phyloP scores from a whole-genome alignment of 1,140 invertebrate species.

The Drosophila kanapiae region DNA sequence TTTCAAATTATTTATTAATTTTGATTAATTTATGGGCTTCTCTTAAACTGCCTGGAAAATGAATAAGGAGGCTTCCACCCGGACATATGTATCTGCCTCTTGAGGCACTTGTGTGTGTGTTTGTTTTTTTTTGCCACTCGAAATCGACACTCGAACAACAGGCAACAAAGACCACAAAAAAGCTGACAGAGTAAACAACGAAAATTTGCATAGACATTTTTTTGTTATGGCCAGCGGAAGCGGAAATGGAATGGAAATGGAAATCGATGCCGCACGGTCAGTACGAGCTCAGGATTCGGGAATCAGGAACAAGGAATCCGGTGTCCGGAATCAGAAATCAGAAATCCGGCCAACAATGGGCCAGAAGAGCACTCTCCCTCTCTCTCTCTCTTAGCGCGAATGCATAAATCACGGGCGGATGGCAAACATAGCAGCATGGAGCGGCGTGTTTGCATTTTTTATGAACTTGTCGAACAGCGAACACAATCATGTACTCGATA shows the following conservation, averaged over 20 bases:
- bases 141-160: conserved; percentile 46
- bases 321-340: conserved; percentile 14
- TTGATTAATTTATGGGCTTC: neutral
- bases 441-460: conserved; percentile 77
- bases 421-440: conserved; percentile 58
- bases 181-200: conserved; percentile 33
- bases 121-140: conserved; percentile 17
- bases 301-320: conserved; percentile 17
- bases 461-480: conserved; percentile 78
- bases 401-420: conserved; percentile 64
- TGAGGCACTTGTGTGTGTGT: conserved; percentile 2
- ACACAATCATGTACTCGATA: conserved; percentile 74
- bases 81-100: conserved; percentile 14
- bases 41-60: no score
- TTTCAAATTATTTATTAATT: neutral
- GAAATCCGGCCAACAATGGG: conserved; percentile 45
- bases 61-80: neutral
- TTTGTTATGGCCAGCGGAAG: conserved; percentile 58
- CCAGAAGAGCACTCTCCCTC: conserved; percentile 33
- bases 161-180: conserved; percentile 28
- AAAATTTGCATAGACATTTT: conserved; percentile 55
- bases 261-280: conserved; percentile 76
- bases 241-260: conserved; percentile 50
- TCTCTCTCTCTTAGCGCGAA: conserved; percentile 24
- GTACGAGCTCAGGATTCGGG: conserved; percentile 35